Base-by-base conservation (phyloP, 1,140 invertebrate genomes). In the Vanessa tameamea region DNA sequence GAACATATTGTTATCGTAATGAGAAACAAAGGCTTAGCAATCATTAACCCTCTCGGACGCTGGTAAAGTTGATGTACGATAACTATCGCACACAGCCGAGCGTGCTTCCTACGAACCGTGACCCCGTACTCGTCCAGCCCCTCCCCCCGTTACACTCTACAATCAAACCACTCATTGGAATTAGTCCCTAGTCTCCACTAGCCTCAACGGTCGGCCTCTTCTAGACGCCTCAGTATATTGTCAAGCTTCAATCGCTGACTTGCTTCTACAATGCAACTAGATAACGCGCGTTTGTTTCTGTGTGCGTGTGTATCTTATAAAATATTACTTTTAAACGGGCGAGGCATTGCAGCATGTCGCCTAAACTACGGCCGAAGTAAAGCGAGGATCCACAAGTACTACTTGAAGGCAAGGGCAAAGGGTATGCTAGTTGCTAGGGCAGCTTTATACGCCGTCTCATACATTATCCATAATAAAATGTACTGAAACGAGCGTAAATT, bases 391-490 rank as follows among this genome's bases (percentile, higher is more conserved):
- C n/a, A 67, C 65, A 43, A 67, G 65, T 51, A 53, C 50, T 15
- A 55, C 65, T 67, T 53, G 65, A 67, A 53, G 51, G 65, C 48
- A 37, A 53, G n/a, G 65, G 23, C 48, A 37, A 53, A 37, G 65
- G 23, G 65, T 47, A 48, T 16, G 43, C 20, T 37, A 11, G 53
- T 13, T 53, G 50, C 55, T 23, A 12, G 55, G 9, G 31, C 61
- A 47, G 31, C 61, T 16, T 37, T 15, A 13, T 11, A 16, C 64
- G 20, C 48, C 64, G 14, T 15, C 13, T 6, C 48, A 15, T 12
- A 50, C 48, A 50, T 0, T 15, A 50, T 50, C 12, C 12, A 50
- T 50, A 50, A 15, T 43, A 43, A 43, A 9, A 43, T 43, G 7
- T 43, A 43, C 37, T 43, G 37, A 11, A 43, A 43, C 37, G 9